Evolutionary conservation across 64 coral and sea anemone genomes (phyloP), one percentile per base, ranked within the genome.

Genomic region (Exaiptasia diaphana): DNA sequence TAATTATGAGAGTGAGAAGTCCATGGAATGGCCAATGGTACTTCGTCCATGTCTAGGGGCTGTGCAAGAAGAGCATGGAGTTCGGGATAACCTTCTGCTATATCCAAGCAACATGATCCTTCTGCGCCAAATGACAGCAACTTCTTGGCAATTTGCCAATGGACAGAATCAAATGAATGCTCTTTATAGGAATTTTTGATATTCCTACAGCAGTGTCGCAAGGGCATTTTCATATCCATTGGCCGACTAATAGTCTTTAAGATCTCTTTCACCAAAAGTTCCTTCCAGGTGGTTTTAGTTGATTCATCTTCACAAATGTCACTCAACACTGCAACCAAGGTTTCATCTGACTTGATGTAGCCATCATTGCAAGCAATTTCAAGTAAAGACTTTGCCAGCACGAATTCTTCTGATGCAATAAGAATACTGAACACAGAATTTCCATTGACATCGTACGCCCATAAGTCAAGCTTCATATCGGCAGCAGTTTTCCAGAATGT

Each of bases 371-470:
- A 71, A 53, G 48, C 60, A 22, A 71, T 22, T 29, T 83, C 44
- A 17, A 83, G 17, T 22, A 70, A 55, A 14, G 80, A 39, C 39
- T 71, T 67, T 11, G 78, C 61, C 35, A 82, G 62, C 23, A 70
- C 65, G 71, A 86, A 62, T 9, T 24, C 26, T 63, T 39, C 3
- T 10, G 4, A 22, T 18, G 4, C 30, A 64, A 77, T 31, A 9
- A 62, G 27, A 2, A 62, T 62, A 62, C 57, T 62, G 10, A 62
- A 23, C 9, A 62, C 4, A 62, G 57, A 62, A 12, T 27, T 25
- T 3, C 15, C 26, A 26, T 25, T 7, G 27, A 30, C 25, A 31
- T 62, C 57, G 13, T 30, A 24, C 27, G 33, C 11, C 61, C 61
- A 65, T 37, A 35, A 35, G 26, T 65, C 14, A 65, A 65, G 32